Conservation (phyloP, 2,797 vertebrate genomes). For the Todus mexicanus region DNA sequence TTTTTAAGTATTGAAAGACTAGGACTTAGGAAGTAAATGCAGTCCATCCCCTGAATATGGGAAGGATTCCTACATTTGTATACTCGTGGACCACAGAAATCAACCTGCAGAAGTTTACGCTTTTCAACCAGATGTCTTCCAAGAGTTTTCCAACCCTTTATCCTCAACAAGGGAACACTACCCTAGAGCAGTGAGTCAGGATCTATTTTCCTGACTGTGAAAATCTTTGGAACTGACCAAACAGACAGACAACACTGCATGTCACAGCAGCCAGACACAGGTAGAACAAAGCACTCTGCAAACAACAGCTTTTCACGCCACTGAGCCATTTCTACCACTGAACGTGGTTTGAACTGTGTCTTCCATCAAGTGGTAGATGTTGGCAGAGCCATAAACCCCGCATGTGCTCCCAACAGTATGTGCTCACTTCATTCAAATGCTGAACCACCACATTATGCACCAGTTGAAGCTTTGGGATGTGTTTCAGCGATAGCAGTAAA, state of each 20-base stretch:
- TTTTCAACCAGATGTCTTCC: neutral
- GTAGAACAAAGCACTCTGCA: neutral
- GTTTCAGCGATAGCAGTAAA: constrained; percentile 11
- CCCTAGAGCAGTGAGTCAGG: neutral
- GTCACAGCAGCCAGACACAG: neutral
- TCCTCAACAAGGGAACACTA: neutral
- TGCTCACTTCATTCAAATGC: neutral
- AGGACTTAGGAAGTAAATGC: neutral
- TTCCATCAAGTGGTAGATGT: neutral
- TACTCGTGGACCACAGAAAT: neutral
- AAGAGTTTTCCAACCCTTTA: neutral
- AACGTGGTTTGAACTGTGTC: neutral
- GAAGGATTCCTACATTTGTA: neutral
- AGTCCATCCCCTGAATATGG: neutral
- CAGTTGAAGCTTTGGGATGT: neutral
- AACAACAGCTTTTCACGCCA: neutral
- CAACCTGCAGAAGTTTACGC: neutral
- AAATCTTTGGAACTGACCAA: neutral
- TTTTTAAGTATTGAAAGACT: neutral
- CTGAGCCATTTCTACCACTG: neutral
- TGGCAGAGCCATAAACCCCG: neutral
- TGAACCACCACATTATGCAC: neutral
- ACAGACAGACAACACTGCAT: neutral
- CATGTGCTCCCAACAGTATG: neutral
- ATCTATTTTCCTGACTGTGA: neutral